Evolutionary conservation across 2,113 vertebrate genomes (phyloP).

Genomic region (Brienomyrus brachyistius): DNA sequence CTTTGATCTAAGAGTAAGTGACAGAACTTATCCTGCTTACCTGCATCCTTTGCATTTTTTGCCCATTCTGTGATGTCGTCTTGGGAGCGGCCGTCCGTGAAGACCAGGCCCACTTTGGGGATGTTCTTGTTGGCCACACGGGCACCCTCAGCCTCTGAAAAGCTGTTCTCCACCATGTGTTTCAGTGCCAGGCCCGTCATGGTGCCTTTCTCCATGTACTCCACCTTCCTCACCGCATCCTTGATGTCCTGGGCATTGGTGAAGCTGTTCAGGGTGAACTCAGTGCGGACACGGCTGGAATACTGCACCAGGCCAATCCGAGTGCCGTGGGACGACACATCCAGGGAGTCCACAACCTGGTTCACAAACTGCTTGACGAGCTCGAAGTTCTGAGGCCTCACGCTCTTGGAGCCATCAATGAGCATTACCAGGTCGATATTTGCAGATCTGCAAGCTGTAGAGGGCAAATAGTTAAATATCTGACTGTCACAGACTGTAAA

Average conservation of each 20-base stretch:
- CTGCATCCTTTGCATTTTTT: slow-evolving; percentile 82
- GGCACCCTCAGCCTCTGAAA: slow-evolving; percentile 77
- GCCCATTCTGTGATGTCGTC: slow-evolving; percentile 89
- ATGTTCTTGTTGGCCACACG: slow-evolving; percentile 64
- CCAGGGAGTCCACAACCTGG: slow-evolving; percentile 87
- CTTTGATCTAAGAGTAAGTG: background rate
- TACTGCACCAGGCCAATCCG: slow-evolving; percentile 90
- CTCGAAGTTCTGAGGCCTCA: slow-evolving; percentile 92
- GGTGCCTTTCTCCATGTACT: slow-evolving; percentile 98
- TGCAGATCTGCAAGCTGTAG: slow-evolving; percentile 74
- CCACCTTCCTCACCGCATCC: slow-evolving; percentile 79
- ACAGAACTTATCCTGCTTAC: slow-evolving; percentile 44
- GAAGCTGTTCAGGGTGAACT: slow-evolving; percentile 86
- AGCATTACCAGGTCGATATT: slow-evolving; percentile 86
- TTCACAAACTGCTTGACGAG: slow-evolving; percentile 96
- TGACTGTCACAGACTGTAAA: background rate
- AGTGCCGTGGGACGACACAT: slow-evolving; percentile 79
- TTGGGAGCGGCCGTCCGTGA: slow-evolving; percentile 94
- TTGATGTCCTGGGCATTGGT: slow-evolving; percentile 78
- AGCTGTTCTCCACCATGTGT: slow-evolving; percentile 93
- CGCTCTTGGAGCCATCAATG: slow-evolving; percentile 92
- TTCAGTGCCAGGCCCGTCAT: slow-evolving; percentile 92
- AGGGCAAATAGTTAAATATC: background rate
- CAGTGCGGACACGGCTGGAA: slow-evolving; percentile 85
- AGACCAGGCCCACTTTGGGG: slow-evolving; percentile 82